These are phyloP conservation scores for Sciurus niger DNA, from an alignment of 2,113 vertebrate genomes.

Conservation along the genomic window DNA sequence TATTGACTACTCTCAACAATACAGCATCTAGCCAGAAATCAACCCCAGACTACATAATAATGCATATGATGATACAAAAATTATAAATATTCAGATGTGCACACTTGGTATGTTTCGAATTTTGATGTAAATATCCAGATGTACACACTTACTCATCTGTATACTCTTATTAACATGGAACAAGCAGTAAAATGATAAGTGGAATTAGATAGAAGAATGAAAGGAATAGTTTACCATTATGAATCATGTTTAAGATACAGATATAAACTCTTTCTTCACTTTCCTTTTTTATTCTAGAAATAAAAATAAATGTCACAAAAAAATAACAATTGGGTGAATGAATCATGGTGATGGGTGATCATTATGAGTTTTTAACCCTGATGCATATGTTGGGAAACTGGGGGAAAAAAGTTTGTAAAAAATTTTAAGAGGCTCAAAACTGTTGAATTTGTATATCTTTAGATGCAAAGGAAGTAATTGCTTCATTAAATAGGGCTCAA, in stretches of 20 bases:
- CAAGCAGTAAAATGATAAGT: background rate
- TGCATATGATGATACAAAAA: background rate
- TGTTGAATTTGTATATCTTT: background rate
- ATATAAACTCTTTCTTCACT: background rate
- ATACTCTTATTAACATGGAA: background rate
- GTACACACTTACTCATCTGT: background rate
- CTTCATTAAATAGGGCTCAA: background rate
- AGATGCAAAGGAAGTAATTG: constrained; percentile 1
- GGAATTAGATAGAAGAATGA: background rate
- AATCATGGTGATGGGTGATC: background rate
- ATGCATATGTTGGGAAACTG: background rate
- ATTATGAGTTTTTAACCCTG: background rate
- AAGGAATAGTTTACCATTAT: background rate
- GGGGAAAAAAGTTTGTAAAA: background rate
- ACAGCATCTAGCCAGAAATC: background rate
- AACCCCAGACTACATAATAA: background rate
- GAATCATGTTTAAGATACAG: background rate
- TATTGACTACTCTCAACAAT: background rate
- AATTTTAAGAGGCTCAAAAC: background rate
- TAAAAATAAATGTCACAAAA: background rate
- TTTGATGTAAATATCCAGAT: background rate
- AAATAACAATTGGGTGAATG: background rate
- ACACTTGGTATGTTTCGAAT: background rate
- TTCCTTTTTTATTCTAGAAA: background rate
- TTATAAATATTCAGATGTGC: background rate